Base-by-base conservation (phyloP, 2,113 vertebrate species). In the Zapornia atra region DNA sequence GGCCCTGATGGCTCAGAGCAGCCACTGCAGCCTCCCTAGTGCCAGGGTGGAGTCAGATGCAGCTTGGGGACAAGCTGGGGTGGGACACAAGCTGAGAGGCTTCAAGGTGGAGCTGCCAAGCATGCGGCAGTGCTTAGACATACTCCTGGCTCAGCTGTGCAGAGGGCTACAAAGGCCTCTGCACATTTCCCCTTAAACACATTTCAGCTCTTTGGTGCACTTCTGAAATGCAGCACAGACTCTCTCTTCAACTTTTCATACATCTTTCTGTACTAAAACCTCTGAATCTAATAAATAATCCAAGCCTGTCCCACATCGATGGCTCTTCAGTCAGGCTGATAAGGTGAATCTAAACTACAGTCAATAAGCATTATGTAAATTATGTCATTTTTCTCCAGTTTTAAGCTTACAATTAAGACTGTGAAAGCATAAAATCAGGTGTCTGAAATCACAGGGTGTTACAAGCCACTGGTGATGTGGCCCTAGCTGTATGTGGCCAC, bases 1-100 rank as follows among this genome's bases (percentile, higher is more conserved):
- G 10, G 9, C 17, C 20, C 3, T 4, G 1, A 6, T 5, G 4
- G 31, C 42, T 20, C 2, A 31, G 7, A 70, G 11, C 9, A 15
- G 6, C 28, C 40, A 42, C 12, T 6, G 40, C 10, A 42, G 17
- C 25, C 40, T 63, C 20, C 46, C 17, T 12, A 5, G 3, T 3
- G 11, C 48, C 3, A 1, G 21, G 22, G 20, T 18, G 48, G 63
- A 24, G 42, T 13, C 11, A 13, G 48, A 28, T 5, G 1, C 3
- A 2, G 42, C n/a, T 34, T 26, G 14, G n/a, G 48, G 31, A 42
- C 63, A 56, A 1, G 0, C 50, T 13, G 11, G 18, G 22, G 33
- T 31, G 44, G 57, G 70, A 50, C 64, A 22, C 12, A 7, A 28
- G 19, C 57, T 18, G 26, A n/a, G 64, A 44, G 34, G 50, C 42